Evolutionary conservation across 2,888 invertebrate genomes (phyloP).

Genomic region (Caenorhabditis uteleia): DNA sequence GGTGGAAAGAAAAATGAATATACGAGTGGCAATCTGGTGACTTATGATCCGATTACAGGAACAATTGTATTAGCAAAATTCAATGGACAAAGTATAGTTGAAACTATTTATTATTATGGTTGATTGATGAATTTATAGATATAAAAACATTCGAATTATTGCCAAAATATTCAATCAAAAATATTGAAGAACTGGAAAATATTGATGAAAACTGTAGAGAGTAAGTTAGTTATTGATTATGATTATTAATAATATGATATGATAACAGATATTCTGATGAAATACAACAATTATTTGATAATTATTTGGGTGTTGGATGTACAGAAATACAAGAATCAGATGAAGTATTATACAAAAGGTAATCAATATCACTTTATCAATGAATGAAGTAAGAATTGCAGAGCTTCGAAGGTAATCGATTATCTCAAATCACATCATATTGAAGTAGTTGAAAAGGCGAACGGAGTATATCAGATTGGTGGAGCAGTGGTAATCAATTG

Average conservation of each 20-base stretch:
- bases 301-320: neutral
- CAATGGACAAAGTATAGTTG: too few relatives aligned
- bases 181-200: neutral
- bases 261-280: neutral
- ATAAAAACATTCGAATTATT: neutral
- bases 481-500: conserved; percentile 8
- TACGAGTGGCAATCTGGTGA: conserved; percentile 43
- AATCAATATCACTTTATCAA: too few relatives aligned
- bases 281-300: neutral
- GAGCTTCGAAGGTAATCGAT: conserved; percentile 12
- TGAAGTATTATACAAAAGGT: neutral
- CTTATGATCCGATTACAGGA: conserved; percentile 49
- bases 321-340: neutral
- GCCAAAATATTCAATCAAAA: neutral
- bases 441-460: conserved; percentile 11
- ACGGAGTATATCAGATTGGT: conserved; percentile 11
- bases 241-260: neutral
- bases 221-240: neutral
- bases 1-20: conserved; percentile 6
- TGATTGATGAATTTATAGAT: neutral
- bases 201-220: neutral
- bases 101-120: neutral
- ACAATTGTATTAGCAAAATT: conserved; percentile 45
- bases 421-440: conserved; percentile 25
- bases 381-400: too few relatives aligned